Evolutionary conservation across 2,888 invertebrate species (phyloP), one percentile per base, ranked within the genome.

Genomic region (Lycia hirtaria): DNA sequence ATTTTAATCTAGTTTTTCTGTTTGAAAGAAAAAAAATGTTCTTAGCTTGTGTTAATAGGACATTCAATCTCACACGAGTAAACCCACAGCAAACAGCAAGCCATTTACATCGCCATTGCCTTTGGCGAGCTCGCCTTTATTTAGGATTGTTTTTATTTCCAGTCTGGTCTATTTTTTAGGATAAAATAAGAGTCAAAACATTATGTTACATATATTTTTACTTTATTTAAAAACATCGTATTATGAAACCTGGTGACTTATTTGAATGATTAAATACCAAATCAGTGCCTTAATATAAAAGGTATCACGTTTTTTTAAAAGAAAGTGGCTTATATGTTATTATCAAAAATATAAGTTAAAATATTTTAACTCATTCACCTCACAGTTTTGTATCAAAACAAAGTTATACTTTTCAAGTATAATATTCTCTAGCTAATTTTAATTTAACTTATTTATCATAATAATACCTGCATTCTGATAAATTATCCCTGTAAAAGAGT

Each of bases 391-490:
- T 32, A 32, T 32, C 32, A 2, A 14, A 32, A 14, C 4, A 14
- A 32, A 14, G 14, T 12, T n/a, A 15, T 7, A 33, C n/a, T n/a
- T 37, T 15, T 40, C 38, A 20, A 22, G 22, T 22, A 3, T 22
- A 14, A 14, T 9, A 9, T 0, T 1, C 12, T 40, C 7, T 14
- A 40, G 22, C 14, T 22, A 14, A 40, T 35, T 35, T 35, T 7
- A 17, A 35, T 22, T 14, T 40, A 9, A 6, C 22, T 12, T 40
- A 40, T 35, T 64, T 56, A 64, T 64, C 55, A 54, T 56, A 60
- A 59, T 63, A 62, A 61, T 65, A 54, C 43, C 56, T 30, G 52
- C 56, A 48, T 40, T 30, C 45, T 22, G 41, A 61, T 55, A 57
- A 62, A 61, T 64, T 50, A 63, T 60, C 56, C 51, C 52, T 51